A percentile compares a stretch with the other conserved stretches of the same genome.
Conservation (phyloP, 2,797 vertebrate species). For the Coracias cyanogaster region DNA sequence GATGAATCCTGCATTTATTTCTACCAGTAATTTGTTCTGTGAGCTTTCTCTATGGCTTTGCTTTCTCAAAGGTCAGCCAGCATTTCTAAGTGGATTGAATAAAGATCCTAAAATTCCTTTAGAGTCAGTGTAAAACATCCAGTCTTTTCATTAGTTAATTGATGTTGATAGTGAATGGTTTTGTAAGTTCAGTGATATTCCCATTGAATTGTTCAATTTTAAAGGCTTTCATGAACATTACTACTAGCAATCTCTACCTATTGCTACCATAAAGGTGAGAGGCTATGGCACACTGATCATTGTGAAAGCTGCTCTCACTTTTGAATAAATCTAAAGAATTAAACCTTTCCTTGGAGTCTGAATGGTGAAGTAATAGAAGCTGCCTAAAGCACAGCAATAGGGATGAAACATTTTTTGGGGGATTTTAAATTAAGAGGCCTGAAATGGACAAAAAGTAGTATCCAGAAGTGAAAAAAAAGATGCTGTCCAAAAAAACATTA, state of each 20-base stretch:
- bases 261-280: not conserved
- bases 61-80: not conserved
- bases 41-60: not conserved
- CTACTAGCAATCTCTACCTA: not conserved
- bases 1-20: not conserved
- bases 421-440: not conserved
- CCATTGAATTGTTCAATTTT: not conserved
- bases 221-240: not conserved
- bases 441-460: not conserved
- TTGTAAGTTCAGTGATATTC: not conserved
- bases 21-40: not conserved
- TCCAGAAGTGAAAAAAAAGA: not conserved
- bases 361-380: not conserved
- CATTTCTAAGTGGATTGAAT: not conserved
- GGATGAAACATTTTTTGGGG: not conserved
- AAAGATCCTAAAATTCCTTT: not conserved
- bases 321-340: not conserved
- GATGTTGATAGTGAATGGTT: not conserved
- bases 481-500: not conserved
- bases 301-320: not conserved
- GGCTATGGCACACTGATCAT: not conserved
- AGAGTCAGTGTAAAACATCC: accelerated
- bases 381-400: not conserved
- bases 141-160: not conserved
- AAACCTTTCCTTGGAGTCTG: not conserved